Conservation (phyloP, 2,113 vertebrate species). For the Tetrao urogallus region DNA sequence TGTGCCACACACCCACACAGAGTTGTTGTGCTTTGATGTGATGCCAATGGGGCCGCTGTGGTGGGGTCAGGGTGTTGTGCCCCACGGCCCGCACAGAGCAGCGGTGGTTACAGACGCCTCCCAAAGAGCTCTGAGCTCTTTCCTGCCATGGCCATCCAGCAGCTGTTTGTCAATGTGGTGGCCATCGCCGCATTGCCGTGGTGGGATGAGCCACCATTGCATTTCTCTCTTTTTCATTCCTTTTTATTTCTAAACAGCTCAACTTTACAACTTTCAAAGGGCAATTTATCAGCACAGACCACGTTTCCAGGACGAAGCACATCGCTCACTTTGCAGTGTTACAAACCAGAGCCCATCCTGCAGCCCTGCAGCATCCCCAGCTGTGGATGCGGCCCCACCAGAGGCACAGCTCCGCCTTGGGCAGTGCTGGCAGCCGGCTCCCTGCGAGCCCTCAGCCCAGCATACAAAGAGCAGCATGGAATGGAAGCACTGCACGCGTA, state of each 20-base stretch:
- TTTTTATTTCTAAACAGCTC: neutral
- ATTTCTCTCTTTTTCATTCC: neutral
- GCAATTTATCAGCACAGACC: neutral
- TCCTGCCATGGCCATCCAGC: neutral
- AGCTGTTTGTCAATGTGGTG: neutral
- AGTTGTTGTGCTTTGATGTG: slow-evolving; percentile 4
- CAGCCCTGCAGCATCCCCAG: rapidly evolving
- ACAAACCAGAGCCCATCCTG: neutral
- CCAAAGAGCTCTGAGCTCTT: neutral
- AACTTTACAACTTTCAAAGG: slow-evolving; percentile 3
- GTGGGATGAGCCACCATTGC: neutral
- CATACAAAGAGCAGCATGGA: neutral
- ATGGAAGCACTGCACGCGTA: neutral
- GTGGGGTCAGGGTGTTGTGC: neutral
- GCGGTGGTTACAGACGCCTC: neutral
- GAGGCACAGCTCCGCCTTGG: neutral
- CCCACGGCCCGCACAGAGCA: neutral
- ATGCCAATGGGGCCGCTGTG: neutral
- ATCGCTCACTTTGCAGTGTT: neutral
- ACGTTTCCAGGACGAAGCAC: neutral
- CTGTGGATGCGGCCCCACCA: neutral
- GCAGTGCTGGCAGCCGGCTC: neutral
- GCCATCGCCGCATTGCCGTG: neutral
- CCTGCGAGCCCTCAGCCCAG: neutral
- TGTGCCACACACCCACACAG: neutral